phyloP scores from a whole-genome alignment of 2,888 invertebrate genomes.

The Petrolisthes manimaculis region DNA sequence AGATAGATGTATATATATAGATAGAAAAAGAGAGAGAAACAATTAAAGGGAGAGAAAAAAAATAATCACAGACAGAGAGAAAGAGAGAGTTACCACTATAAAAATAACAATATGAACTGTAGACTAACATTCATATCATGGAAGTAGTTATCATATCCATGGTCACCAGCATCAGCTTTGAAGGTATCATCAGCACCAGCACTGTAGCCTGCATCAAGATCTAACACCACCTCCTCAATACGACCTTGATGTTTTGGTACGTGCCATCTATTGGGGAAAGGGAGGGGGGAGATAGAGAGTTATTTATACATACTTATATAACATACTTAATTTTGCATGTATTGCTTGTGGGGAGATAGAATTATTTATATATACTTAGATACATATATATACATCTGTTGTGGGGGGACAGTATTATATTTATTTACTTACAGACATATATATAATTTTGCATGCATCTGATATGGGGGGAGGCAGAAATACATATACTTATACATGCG shows the following conservation, averaged over 20 bases:
- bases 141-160: constrained; percentile 64
- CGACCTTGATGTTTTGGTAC: constrained; percentile 53
- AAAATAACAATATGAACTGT: too few relatives aligned
- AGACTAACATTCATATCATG: constrained; percentile 59
- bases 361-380: too few relatives aligned
- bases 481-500: constrained; percentile 18
- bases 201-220: constrained; percentile 54
- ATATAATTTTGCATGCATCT: constrained; percentile 4
- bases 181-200: constrained; percentile 51
- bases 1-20: background rate
- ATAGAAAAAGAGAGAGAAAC: background rate
- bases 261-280: constrained; percentile 49
- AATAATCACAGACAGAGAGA: background rate
- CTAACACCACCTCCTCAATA: constrained; percentile 59
- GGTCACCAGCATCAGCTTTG: constrained; percentile 59
- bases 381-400: too few relatives aligned
- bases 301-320: too few relatives aligned
- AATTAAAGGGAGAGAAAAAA: background rate
- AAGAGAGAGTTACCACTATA: background rate
- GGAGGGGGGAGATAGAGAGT: background rate
- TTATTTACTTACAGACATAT: constrained; percentile 3
- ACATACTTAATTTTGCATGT: too few relatives aligned
- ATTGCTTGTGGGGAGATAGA: too few relatives aligned
- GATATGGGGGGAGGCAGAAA: background rate
- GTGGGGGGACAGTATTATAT: too few relatives aligned